Conservation (phyloP, 1,140 invertebrate genomes). For the Drosophila pallidifrons region DNA sequence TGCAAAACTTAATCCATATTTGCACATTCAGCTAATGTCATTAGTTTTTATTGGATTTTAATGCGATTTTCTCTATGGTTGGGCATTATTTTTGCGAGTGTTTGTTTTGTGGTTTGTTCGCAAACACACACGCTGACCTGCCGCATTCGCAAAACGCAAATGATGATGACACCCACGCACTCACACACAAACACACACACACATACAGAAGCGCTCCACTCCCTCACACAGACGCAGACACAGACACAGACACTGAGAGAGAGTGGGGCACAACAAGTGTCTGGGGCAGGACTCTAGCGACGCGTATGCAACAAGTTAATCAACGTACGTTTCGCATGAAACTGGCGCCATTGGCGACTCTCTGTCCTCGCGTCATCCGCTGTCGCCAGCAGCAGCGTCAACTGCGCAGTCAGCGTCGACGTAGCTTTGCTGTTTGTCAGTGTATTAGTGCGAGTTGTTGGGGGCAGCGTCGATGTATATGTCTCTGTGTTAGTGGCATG, state of each 20-base stretch:
- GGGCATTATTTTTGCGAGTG: conserved; percentile 30
- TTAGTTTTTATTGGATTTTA: conserved; percentile 24
- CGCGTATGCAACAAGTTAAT: conserved; percentile 82
- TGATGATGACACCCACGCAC: conserved; percentile 52
- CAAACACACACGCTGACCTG: conserved; percentile 14
- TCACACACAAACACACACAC: conserved; percentile 1
- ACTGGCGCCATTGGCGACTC: conserved; percentile 68
- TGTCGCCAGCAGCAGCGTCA: conserved; percentile 20
- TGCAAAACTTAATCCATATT: background rate
- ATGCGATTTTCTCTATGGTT: conserved; percentile 17
- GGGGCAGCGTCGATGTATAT: conserved; percentile 4
- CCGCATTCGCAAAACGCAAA: conserved; percentile 57
- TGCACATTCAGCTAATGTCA: conserved; percentile 28
- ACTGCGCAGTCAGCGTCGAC: conserved; percentile 15
- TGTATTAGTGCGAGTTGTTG: conserved; percentile 6
- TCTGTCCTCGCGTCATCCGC: conserved; percentile 61
- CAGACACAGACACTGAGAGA: conserved; percentile 1
- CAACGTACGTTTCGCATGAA: conserved; percentile 79
- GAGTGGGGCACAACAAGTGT: conserved; percentile 36
- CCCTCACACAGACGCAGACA: conserved; percentile 17
- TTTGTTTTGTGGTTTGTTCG: conserved; percentile 23
- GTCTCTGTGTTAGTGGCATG: conserved; percentile 15
- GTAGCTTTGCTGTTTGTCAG: conserved; percentile 9
- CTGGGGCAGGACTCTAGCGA: conserved; percentile 52
- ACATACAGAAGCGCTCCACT: conserved; percentile 8